Percentiles rank a stretch among this genome's conserved stretches.
Evolutionary conservation across 1,140 invertebrate species (phyloP).

Genomic region (Antheraea pernyi): DNA sequence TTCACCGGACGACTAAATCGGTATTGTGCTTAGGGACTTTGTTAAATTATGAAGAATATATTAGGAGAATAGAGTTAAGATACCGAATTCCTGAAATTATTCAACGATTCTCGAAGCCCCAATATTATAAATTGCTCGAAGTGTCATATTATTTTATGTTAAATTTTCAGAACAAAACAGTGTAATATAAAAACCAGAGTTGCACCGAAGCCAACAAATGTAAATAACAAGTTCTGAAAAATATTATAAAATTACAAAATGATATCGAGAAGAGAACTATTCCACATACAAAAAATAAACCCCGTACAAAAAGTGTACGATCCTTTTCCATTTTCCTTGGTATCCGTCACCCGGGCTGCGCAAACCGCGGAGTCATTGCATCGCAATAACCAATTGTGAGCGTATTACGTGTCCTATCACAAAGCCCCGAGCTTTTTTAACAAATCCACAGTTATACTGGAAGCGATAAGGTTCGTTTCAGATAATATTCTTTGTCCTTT

Average conservation of each 20-base stretch:
- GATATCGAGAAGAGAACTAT: constrained; percentile 7
- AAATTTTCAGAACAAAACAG: no score
- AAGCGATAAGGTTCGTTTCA: constrained; percentile 21
- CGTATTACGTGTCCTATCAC: constrained; percentile 73
- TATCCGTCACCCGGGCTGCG: constrained; percentile 38
- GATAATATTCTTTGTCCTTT: no score
- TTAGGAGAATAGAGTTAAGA: no score
- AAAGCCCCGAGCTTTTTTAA: constrained; percentile 59
- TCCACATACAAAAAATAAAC: constrained; percentile 19
- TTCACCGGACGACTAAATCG: no score
- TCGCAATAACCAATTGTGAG: constrained; percentile 77
- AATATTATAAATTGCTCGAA: no score
- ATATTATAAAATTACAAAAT: neutral
- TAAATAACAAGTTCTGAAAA: neutral
- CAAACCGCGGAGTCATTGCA: constrained; percentile 72
- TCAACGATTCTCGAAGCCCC: no score
- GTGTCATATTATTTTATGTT: no score
- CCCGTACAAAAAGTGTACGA: constrained; percentile 24
- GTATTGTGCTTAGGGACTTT: no score
- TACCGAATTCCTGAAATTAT: no score
- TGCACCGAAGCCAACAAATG: neutral
- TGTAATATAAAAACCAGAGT: no score
- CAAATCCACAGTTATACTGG: constrained; percentile 29
- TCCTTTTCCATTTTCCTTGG: constrained; percentile 40
- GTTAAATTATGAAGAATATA: no score